Conservation (phyloP, 2,113 vertebrate species). For the Cebidichthys violaceus region DNA sequence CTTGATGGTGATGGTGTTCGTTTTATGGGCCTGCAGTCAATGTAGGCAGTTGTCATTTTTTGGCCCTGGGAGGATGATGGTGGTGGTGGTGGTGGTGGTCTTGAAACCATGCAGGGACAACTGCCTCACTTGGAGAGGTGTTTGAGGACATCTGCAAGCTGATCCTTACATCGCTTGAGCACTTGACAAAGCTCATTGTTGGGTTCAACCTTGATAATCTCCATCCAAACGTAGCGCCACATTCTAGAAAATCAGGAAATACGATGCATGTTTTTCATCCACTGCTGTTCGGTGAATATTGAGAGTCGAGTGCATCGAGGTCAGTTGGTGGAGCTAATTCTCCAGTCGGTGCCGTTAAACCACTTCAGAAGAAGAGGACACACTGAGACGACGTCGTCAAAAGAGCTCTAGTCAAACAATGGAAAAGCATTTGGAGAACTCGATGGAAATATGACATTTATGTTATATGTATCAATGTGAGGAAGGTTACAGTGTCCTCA, state of each 20-base stretch:
- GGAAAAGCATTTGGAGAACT: not conserved
- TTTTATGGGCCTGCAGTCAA: not conserved
- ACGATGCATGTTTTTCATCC: not conserved
- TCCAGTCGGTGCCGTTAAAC: no score
- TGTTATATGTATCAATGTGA: not conserved
- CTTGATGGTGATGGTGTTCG: not conserved
- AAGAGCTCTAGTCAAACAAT: not conserved
- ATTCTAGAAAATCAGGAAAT: not conserved
- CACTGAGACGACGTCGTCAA: not conserved
- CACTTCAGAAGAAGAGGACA: not conserved
- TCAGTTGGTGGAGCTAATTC: no score
- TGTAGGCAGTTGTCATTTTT: not conserved
- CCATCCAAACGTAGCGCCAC: not conserved
- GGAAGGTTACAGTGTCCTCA: not conserved
- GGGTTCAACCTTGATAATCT: not conserved
- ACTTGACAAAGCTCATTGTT: not conserved
- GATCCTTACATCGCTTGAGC: no score
- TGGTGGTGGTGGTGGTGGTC: not conserved
- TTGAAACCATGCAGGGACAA: not conserved
- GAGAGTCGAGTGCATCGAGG: not conserved
- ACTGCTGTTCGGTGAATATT: not conserved
- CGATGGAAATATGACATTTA: not conserved
- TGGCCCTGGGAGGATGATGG: not conserved
- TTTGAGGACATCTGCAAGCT: not conserved
- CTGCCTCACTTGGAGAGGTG: not conserved